Evolutionary conservation across 2,888 invertebrate genomes (phyloP).

Genomic region (Lymantria dispar): DNA sequence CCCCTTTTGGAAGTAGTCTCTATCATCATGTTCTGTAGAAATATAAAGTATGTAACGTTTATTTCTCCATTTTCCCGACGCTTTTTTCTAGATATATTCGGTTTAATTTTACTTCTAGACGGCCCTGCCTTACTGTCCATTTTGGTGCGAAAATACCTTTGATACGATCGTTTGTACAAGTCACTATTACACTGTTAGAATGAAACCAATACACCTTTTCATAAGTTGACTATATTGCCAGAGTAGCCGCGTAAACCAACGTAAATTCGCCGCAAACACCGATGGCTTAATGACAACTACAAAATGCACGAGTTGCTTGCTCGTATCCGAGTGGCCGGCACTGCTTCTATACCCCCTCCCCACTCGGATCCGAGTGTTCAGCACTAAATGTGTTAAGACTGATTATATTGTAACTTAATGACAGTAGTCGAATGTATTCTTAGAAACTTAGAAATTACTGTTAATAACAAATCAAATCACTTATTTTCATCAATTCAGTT

Average conservation of each 20-base stretch:
- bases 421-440: too few relatives aligned
- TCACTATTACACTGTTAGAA: conserved; percentile 18
- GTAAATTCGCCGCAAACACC: conserved; percentile 5
- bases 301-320: conserved; percentile 17
- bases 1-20: conserved; percentile 14
- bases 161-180: conserved; percentile 12
- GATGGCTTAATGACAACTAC: conserved; percentile 11
- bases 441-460: too few relatives aligned
- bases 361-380: conserved; percentile 11
- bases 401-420: too few relatives aligned
- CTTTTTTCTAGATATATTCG: conserved; percentile 18
- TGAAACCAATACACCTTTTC: conserved; percentile 14
- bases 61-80: conserved; percentile 29
- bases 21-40: conserved; percentile 20
- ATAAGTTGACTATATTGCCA: conserved; percentile 17
- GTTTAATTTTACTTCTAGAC: conserved; percentile 1
- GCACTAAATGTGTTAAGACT: conserved; percentile 5
- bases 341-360: conserved; percentile 13
- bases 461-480: too few relatives aligned
- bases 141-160: conserved; percentile 11
- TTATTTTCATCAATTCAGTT: too few relatives aligned
- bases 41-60: conserved; percentile 21
- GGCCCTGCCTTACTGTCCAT: conserved; percentile 19
- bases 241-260: conserved; percentile 17
- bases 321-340: conserved; percentile 17